Evolutionary conservation across 1,140 invertebrate species (phyloP).

Genomic region (Zelostemma sp.): DNA sequence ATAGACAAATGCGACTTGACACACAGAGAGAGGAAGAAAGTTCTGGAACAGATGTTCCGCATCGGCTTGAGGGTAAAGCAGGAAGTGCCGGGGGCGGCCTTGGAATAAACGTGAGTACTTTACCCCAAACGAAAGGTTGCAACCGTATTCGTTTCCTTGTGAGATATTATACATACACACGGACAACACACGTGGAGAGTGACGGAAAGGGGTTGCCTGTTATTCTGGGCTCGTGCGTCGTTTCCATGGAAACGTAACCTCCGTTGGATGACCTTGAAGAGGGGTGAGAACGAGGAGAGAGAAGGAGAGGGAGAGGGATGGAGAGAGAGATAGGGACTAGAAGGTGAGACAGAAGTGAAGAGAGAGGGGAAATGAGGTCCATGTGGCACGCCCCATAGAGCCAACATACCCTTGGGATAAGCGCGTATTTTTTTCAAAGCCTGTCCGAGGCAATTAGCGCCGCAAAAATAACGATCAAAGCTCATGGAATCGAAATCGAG

Average conservation of each 20-base stretch:
- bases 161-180: conserved; percentile 21
- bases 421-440: conserved; percentile 17
- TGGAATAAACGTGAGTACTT: conserved; percentile 14
- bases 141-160: conserved; percentile 23
- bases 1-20: not conserved
- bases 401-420: conserved; percentile 27
- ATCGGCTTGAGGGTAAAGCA: not conserved
- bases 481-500: too few relatives aligned
- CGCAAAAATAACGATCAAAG: too few relatives aligned
- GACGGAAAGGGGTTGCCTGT: conserved; percentile 52
- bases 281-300: conserved; percentile 32
- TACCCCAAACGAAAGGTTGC: conserved; percentile 14
- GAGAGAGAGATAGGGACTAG: not conserved
- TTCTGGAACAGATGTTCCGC: not conserved
- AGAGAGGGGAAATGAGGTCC: conserved; percentile 20
- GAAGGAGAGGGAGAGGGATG: conserved; percentile 26
- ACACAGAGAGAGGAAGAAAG: not conserved
- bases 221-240: conserved; percentile 55
- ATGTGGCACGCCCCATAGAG: conserved; percentile 32
- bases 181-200: conserved; percentile 26
- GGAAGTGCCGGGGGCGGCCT: conserved; percentile 9
- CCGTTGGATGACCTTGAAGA: conserved; percentile 57
- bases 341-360: not conserved
- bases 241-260: conserved; percentile 56
- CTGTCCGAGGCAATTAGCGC: conserved; percentile 20